phyloP scores from a whole-genome alignment of 2,888 invertebrate species.

The Cephus nigrinus region DNA sequence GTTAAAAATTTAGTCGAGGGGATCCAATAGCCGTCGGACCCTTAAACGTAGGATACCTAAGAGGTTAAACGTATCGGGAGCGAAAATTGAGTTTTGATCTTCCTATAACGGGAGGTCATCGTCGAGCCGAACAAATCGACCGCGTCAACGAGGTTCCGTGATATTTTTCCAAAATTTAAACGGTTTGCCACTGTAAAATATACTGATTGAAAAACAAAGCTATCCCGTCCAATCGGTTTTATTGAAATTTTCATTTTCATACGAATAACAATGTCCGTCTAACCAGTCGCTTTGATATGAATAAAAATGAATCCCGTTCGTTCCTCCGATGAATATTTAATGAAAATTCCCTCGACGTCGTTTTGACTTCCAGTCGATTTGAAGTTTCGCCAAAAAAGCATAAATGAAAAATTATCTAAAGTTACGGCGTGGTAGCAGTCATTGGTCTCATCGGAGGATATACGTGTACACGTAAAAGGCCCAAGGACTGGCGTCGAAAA shows the following conservation, averaged over 20 bases:
- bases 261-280: neutral
- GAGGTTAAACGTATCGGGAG: too few relatives aligned
- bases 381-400: neutral
- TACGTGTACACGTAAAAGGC: neutral
- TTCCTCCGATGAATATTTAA: neutral
- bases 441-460: neutral
- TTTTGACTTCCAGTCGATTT: neutral
- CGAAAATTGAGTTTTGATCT: neutral
- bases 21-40: neutral
- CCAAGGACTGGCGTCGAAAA: neutral
- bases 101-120: neutral
- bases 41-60: neutral
- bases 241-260: neutral
- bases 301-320: neutral
- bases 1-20: neutral
- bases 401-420: neutral
- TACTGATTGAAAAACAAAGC: neutral
- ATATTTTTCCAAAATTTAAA: neutral
- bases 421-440: neutral
- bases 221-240: neutral
- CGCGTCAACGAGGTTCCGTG: neutral
- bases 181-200: neutral
- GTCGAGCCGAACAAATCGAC: neutral
- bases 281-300: neutral
- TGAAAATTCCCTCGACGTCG: neutral